Evolutionary conservation across 2,888 invertebrate species (phyloP).

Genomic region (Holacanthella duospinosa): DNA sequence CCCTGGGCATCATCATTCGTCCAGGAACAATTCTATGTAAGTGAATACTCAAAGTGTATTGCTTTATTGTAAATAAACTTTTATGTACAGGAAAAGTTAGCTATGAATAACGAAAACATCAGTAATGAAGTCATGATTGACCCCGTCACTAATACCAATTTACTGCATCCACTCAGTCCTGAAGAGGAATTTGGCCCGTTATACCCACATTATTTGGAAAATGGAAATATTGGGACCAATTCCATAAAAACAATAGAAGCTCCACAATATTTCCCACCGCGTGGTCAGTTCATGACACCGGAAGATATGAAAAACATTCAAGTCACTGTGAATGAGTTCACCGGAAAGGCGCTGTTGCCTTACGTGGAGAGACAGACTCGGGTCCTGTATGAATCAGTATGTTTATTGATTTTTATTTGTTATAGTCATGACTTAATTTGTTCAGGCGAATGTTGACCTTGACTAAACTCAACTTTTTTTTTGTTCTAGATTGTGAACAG

Average conservation of each 20-base stretch:
- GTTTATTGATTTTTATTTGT: constrained; percentile 27
- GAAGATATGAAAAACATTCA: constrained; percentile 77
- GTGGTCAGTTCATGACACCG: constrained; percentile 64
- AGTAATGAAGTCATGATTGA: neutral
- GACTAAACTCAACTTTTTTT: neutral
- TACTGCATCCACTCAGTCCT: constrained; percentile 35
- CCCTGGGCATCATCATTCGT: constrained; percentile 18
- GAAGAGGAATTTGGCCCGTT: constrained; percentile 7
- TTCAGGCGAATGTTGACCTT: neutral
- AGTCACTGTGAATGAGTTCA: constrained; percentile 76
- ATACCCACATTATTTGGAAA: constrained; percentile 1
- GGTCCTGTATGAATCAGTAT: constrained; percentile 62
- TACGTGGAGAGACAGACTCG: constrained; percentile 82
- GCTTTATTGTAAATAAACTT: neutral
- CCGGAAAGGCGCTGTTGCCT: constrained; percentile 72
- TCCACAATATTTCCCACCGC: constrained; percentile 43
- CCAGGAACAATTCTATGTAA: no score
- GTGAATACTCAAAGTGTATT: neutral
- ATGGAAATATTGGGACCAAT: neutral
- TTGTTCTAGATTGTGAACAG: constrained; percentile 48
- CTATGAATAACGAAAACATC: neutral
- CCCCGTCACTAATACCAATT: constrained; percentile 9
- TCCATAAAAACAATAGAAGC: constrained; percentile 1
- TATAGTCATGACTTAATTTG: no score
- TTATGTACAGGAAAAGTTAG: neutral